Evolutionary conservation across 1,140 invertebrate genomes (phyloP), one percentile per base, ranked within the genome.

Genomic region (Hestina assimilis): DNA sequence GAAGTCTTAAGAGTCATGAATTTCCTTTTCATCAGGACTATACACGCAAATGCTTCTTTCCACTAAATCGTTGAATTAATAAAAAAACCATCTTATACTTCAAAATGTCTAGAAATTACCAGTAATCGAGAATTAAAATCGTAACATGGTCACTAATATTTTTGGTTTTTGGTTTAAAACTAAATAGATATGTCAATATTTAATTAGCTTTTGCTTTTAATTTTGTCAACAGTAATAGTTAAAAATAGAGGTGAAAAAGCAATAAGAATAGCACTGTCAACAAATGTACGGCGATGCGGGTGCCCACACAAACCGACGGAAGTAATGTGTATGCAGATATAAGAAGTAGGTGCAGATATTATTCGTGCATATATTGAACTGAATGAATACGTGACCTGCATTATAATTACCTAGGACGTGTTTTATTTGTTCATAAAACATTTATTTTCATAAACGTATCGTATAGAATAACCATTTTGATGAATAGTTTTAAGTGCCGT

Each of bases 261-360:
- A 42, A 54, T 54, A 54, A 55, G 45, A 48, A 48, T 21, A 21
- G 59, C 55, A 55, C 54, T 63, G 62, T 66, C 48, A 71, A 71
- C 69, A 69, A 71, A 75, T 73, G 69, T 60, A 46, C 59, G 40
- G 31, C 55, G 48, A 83, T 84, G 77, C 79, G 81, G 81, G 81
- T 64, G 69, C 81, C 81, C 81, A 66, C 75, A 82, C 65, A 52
- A 43, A n/a, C 24, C 66, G 69, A 47, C 75, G 81, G 81, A 84
- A 84, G 79, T 75, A 64, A 67, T 70, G 65, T 72, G 40, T 69
- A 75, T 69, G 69, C 69, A 74, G 73, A 80, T 81, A 79, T 74
- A 69, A 67, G 58, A 58, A 70, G 57, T 64, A 69, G 64, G 57
- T 48, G 40, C 55, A 63, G 55, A 66, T 69, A 73, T 65, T 63